These are phyloP conservation scores for Sinocyclocheilus grahami DNA, from an alignment of 2,113 vertebrate species.

Conservation along the genomic window DNA sequence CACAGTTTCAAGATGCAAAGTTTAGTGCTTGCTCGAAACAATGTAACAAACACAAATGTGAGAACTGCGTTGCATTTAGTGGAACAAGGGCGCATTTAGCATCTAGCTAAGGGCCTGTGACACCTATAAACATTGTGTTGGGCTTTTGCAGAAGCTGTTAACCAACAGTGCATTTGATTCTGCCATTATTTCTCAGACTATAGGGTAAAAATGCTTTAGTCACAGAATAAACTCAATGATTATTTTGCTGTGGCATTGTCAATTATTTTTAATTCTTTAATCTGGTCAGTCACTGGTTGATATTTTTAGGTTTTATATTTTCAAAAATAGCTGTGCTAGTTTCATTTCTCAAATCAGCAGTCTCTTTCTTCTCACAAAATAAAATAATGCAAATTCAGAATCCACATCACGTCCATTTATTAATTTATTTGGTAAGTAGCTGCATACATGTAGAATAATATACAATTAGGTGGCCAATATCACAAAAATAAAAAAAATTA, in stretches of 20 bases:
- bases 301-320: neutral
- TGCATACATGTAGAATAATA: neutral
- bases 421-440: neutral
- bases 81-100: neutral
- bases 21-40: neutral
- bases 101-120: neutral
- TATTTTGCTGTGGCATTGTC: neutral
- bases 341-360: neutral
- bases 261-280: neutral
- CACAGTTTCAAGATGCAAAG: neutral
- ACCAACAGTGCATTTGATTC: neutral
- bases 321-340: neutral
- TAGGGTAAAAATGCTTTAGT: neutral
- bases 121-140: neutral
- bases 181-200: neutral
- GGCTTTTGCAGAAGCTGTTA: neutral
- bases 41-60: neutral
- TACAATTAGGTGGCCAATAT: neutral
- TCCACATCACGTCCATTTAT: neutral
- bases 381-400: neutral
- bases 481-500: neutral
- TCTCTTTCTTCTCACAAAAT: neutral
- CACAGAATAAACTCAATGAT: neutral
- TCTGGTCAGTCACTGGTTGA: neutral
- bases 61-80: neutral